phyloP scores from a whole-genome alignment of 2,113 vertebrate genomes.

The Tauraco erythrolophus region DNA sequence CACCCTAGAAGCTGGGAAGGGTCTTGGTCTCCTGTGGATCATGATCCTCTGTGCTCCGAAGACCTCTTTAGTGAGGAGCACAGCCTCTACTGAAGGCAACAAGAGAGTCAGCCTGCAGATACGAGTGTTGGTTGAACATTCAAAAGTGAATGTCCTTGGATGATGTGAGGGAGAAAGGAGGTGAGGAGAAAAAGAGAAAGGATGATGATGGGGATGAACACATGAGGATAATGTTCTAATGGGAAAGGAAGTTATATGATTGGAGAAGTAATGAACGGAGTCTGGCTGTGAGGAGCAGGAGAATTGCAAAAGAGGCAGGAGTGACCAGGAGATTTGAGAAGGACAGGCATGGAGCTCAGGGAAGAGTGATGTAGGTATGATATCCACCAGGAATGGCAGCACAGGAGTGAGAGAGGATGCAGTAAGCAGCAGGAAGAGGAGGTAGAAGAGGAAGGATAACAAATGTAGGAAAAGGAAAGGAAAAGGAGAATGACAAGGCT shows the following conservation, averaged over 20 bases:
- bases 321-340: neutral
- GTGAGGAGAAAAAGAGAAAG: neutral
- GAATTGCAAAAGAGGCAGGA: neutral
- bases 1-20: neutral
- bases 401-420: neutral
- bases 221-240: neutral
- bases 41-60: neutral
- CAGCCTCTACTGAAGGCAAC: neutral
- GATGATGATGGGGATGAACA: neutral
- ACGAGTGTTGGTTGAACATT: fast-evolving
- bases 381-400: neutral
- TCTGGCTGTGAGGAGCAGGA: neutral
- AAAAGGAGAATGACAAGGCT: neutral
- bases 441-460: neutral
- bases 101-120: neutral
- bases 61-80: neutral
- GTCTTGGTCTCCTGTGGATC: neutral
- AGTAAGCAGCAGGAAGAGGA: neutral
- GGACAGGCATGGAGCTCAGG: no score
- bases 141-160: neutral
- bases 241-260: neutral
- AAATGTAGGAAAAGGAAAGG: neutral
- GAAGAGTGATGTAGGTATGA: neutral
- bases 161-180: neutral
- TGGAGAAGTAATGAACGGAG: neutral